These are phyloP conservation scores for Boleophthalmus pectinirostris DNA, from an alignment of 2,113 vertebrate species.

Conservation along the genomic window DNA sequence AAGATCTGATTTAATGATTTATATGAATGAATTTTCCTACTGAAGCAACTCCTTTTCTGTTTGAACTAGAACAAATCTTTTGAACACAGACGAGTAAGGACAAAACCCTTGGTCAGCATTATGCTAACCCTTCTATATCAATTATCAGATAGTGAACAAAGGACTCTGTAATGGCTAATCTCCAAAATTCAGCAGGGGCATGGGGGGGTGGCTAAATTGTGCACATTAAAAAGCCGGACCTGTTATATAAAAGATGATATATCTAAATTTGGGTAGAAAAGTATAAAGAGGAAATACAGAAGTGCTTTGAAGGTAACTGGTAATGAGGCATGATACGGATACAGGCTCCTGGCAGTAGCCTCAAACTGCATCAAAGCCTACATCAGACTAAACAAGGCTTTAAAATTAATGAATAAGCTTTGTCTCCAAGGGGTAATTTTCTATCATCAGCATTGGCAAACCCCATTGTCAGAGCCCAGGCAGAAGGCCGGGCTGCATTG, in stretches of 20 bases:
- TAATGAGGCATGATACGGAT: constrained; percentile 72
- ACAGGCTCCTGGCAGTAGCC: constrained; percentile 69
- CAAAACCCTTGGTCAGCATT: constrained; percentile 48
- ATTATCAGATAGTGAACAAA: not conserved
- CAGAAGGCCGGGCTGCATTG: constrained; percentile 50
- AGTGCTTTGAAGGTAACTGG: constrained; percentile 58
- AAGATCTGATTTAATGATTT: constrained; percentile 54
- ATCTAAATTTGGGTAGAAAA: constrained; percentile 26
- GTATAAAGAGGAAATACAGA: constrained; percentile 43
- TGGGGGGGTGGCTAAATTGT: constrained; percentile 15
- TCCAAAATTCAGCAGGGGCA: not conserved
- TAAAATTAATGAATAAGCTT: constrained; percentile 80
- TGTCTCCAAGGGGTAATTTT: constrained; percentile 78
- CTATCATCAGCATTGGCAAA: constrained; percentile 75
- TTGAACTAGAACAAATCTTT: constrained; percentile 33
- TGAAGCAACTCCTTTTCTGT: constrained; percentile 10
- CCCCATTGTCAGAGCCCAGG: constrained; percentile 61
- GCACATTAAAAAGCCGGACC: constrained; percentile 34
- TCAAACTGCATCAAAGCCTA: constrained; percentile 75
- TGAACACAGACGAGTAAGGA: constrained; percentile 14
- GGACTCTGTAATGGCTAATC: constrained; percentile 11
- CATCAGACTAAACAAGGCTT: constrained; percentile 80
- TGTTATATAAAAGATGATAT: constrained; percentile 7
- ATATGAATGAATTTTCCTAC: constrained; percentile 46
- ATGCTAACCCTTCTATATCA: constrained; percentile 19